Percentiles rank a stretch among this genome's conserved stretches.
phyloP scores from a whole-genome alignment of 2,113 vertebrate species.

The Galeopterus variegatus region DNA sequence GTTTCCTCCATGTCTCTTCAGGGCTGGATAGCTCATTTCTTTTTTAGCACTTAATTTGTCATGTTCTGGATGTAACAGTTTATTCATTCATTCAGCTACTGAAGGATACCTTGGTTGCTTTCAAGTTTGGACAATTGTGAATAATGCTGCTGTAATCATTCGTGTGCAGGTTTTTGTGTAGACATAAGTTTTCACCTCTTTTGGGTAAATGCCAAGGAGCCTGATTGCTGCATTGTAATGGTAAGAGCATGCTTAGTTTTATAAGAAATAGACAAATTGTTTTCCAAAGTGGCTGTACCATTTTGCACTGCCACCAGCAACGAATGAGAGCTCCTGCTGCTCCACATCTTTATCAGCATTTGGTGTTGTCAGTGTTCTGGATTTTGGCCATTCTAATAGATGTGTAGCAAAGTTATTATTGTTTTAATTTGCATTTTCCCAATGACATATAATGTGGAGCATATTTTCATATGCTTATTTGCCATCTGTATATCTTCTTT shows the following conservation, averaged over 20 bases:
- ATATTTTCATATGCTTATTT: not conserved
- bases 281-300: not conserved
- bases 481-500: not conserved
- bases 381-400: not conserved
- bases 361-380: not conserved
- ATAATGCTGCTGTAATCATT: not conserved
- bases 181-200: not conserved
- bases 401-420: fast-evolving
- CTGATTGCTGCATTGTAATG: no score
- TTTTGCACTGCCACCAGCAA: not conserved
- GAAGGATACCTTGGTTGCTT: not conserved
- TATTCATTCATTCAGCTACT: not conserved
- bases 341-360: not conserved
- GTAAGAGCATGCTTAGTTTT: not conserved
- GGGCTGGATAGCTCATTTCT: not conserved
- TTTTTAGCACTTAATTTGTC: not conserved
- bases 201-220: not conserved
- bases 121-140: not conserved
- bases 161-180: not conserved
- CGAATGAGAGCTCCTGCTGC: not conserved
- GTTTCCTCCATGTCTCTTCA: not conserved
- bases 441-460: no score
- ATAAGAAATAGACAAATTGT: not conserved
- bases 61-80: not conserved
- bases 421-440: not conserved